phyloP scores from a whole-genome alignment of 2,888 invertebrate species.

The Tinea trinotella region DNA sequence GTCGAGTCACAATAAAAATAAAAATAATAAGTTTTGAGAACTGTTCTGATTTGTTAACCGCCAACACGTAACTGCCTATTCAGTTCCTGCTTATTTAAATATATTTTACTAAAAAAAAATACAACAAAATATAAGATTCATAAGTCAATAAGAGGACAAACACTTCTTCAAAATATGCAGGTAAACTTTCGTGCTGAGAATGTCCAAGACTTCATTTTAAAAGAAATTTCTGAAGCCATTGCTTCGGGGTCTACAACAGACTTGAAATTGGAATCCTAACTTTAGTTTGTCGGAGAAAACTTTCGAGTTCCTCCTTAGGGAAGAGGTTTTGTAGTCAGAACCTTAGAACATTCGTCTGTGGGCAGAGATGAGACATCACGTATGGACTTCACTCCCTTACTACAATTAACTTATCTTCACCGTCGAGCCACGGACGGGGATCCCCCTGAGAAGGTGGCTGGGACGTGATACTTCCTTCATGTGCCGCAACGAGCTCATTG shows the following conservation, averaged over 20 bases:
- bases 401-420: constrained; percentile 44
- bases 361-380: constrained; percentile 29
- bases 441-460: constrained; percentile 15
- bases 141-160: constrained; percentile 1
- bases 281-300: constrained; percentile 13
- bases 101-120: no score
- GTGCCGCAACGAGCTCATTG: constrained; percentile 35
- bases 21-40: no score
- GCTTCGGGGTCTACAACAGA: constrained; percentile 14
- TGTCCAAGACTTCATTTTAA: constrained; percentile 13
- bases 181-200: constrained; percentile 6
- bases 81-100: no score
- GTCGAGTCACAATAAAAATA: no score
- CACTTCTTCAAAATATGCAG: constrained; percentile 6
- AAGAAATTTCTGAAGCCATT: constrained; percentile 7
- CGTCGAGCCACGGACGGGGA: constrained; percentile 8
- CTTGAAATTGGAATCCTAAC: constrained; percentile 16
- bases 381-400: constrained; percentile 30
- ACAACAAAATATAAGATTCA: background rate
- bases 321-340: constrained; percentile 1
- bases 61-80: no score
- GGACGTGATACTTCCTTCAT: constrained; percentile 41
- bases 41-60: no score
- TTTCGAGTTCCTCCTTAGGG: constrained; percentile 3
- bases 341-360: constrained; percentile 8